phyloP scores from a whole-genome alignment of 2,113 vertebrate genomes.

The Pica pica region DNA sequence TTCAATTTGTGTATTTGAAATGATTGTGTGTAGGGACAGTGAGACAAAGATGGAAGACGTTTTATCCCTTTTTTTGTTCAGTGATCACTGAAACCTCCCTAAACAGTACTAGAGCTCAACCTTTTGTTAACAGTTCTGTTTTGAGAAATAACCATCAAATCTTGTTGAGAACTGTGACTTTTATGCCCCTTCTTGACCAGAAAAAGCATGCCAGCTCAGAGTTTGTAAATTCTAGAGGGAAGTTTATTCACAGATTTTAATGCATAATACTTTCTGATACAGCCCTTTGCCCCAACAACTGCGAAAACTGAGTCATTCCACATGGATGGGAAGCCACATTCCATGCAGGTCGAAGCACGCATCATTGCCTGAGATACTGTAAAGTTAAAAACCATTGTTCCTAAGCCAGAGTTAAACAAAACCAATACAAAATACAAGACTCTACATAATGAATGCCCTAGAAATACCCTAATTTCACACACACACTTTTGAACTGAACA shows the following conservation, averaged over 20 bases:
- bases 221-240: not conserved
- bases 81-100: not conserved
- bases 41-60: not conserved
- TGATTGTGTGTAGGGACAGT: not conserved
- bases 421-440: not conserved
- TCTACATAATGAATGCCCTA: not conserved
- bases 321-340: not conserved
- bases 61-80: not conserved
- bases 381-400: not conserved
- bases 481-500: not conserved
- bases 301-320: not conserved
- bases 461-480: not conserved
- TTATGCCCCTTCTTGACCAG: not conserved
- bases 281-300: not conserved
- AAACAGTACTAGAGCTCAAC: not conserved
- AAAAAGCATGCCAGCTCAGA: not conserved
- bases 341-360: not conserved
- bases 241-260: not conserved
- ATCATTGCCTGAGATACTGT: not conserved
- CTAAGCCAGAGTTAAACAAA: not conserved
- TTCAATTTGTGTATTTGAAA: not conserved
- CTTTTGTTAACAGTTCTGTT: not conserved
- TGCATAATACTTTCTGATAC: not conserved
- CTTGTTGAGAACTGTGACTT: not conserved
- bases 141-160: not conserved